Percentiles rank a stretch among this genome's conserved stretches.
Evolutionary conservation across 2,113 vertebrate genomes (phyloP).

Genomic region (Elanus axillaris): DNA sequence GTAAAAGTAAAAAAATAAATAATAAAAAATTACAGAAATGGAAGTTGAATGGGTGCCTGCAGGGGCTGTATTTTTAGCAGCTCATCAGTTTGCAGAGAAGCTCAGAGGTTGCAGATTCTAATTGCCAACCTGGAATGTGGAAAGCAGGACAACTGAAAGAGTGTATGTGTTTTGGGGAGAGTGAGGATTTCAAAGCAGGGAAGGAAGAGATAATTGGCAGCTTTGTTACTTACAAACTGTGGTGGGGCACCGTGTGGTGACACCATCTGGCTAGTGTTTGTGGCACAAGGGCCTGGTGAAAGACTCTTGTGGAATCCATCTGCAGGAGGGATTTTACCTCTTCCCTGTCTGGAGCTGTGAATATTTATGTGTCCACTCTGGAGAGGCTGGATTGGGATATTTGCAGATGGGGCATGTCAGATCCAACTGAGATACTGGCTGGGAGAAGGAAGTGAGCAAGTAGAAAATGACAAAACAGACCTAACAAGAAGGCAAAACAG

Average conservation of each 20-base stretch:
- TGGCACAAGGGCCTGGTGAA: background rate
- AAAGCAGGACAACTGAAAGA: constrained; percentile 42
- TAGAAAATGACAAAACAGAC: background rate
- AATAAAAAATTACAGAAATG: constrained; percentile 76
- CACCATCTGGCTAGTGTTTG: constrained; percentile 21
- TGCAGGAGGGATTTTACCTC: background rate
- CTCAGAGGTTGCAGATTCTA: constrained; percentile 72
- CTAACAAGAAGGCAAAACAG: background rate
- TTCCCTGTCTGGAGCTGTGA: background rate
- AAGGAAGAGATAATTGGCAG: background rate
- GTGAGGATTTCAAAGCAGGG: background rate
- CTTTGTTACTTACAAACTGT: background rate
- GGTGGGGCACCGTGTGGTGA: background rate
- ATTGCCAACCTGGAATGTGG: constrained; percentile 62
- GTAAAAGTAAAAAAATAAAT: constrained; percentile 29
- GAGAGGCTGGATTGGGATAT: background rate
- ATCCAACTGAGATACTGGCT: background rate
- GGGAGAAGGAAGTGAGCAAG: background rate
- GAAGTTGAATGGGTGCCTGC: constrained; percentile 71
- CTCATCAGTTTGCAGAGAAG: constrained; percentile 70
- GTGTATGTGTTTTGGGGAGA: background rate
- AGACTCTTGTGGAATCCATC: background rate
- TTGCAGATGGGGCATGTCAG: background rate
- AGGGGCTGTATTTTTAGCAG: constrained; percentile 78
- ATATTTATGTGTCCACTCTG: background rate